These are phyloP conservation scores for Heteromormyrus szaboi DNA, from an alignment of 2,797 vertebrate genomes.

Conservation along the genomic window DNA sequence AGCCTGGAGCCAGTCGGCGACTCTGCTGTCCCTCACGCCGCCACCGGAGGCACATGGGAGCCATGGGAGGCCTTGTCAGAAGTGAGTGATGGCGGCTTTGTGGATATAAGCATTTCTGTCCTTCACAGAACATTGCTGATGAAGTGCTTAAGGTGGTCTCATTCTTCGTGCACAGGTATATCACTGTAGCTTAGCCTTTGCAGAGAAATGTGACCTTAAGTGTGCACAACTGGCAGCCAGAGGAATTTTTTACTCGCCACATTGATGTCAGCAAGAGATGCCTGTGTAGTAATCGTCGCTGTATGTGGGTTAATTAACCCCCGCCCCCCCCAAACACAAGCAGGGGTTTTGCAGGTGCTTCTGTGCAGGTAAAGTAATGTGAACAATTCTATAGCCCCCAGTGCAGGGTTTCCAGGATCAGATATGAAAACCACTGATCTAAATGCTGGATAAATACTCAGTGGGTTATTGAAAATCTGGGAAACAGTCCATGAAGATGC, in stretches of 20 bases:
- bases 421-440: neutral
- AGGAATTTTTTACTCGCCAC: neutral
- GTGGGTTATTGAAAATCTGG: neutral
- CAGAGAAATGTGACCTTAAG: neutral
- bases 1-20: neutral
- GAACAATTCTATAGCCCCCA: neutral
- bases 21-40: neutral
- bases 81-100: neutral
- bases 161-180: neutral
- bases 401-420: neutral
- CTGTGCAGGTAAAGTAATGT: neutral
- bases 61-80: neutral
- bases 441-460: neutral
- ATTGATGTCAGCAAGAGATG: neutral
- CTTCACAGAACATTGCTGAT: neutral
- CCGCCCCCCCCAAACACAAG: neutral
- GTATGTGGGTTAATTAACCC: neutral
- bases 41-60: neutral
- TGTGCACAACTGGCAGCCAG: neutral
- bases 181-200: neutral
- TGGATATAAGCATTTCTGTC: conserved; percentile 5
- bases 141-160: neutral
- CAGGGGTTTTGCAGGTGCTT: neutral
- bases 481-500: neutral
- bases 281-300: neutral